Conservation (phyloP, 2,113 vertebrate genomes). For the Lagenorhynchus albirostris region DNA sequence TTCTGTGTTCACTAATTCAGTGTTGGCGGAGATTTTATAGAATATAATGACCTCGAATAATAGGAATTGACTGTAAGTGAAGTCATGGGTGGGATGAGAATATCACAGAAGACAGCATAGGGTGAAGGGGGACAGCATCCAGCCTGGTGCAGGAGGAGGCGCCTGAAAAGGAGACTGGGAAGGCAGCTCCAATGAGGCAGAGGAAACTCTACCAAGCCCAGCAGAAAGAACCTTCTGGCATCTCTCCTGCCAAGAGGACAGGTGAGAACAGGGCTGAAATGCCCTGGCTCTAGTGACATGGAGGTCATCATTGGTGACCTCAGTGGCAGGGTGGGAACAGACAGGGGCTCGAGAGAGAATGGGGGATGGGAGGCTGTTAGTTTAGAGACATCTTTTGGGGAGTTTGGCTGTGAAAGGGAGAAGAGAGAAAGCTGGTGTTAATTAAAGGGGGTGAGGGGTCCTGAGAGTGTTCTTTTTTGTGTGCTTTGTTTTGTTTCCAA, state of each 20-base stretch:
- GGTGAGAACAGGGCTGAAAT: neutral
- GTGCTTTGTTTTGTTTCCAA: neutral
- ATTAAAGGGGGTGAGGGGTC: neutral
- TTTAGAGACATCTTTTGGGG: neutral
- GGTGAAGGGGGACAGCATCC: neutral
- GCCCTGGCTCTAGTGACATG: neutral
- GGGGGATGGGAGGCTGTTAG: neutral
- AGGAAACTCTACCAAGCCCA: neutral
- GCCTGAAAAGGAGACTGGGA: neutral
- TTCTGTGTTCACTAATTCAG: neutral
- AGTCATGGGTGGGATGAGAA: too few species aligned
- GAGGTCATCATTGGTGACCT: neutral
- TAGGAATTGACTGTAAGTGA: neutral
- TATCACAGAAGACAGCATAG: neutral
- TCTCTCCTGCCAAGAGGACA: neutral
- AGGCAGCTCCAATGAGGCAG: neutral
- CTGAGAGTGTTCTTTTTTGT: neutral
- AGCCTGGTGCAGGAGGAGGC: neutral
- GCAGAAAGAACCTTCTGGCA: neutral
- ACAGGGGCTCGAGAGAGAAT: neutral
- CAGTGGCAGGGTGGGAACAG: neutral
- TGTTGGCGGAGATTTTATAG: too few species aligned
- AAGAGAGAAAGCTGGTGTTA: neutral
- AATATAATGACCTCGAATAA: neutral
- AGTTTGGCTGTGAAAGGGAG: neutral